Percentiles rank a stretch among this genome's conserved stretches.
Conservation (phyloP, 2,888 invertebrate species). For the Drosophila limbata region DNA sequence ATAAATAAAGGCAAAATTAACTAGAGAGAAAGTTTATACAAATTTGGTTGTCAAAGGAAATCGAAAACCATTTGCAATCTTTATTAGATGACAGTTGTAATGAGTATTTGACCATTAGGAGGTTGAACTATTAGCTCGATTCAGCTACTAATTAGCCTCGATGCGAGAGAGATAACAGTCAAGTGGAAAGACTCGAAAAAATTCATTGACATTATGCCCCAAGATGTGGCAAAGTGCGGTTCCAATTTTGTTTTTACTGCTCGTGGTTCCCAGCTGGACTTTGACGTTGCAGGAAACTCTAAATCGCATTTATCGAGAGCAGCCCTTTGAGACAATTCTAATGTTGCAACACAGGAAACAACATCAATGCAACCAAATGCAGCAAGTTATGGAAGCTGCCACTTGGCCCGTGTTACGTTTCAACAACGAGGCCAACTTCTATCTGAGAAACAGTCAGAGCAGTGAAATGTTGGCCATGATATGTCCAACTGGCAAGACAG, state of each 20-base stretch:
- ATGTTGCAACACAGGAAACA: constrained; percentile 47
- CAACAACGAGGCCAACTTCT: constrained; percentile 27
- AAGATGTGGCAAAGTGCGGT: constrained; percentile 42
- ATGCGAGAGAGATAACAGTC: constrained; percentile 10
- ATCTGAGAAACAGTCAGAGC: constrained; percentile 38
- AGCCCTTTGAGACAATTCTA: constrained; percentile 36
- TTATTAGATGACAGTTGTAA: neutral
- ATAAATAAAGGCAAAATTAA: neutral
- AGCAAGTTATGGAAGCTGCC: constrained; percentile 9
- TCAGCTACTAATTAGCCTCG: neutral
- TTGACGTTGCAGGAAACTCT: constrained; percentile 24
- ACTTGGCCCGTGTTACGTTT: constrained; percentile 43
- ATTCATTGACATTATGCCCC: constrained; percentile 20
- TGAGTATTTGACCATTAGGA: neutral
- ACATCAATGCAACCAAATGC: constrained; percentile 26
- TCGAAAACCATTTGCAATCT: neutral
- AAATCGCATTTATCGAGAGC: constrained; percentile 34
- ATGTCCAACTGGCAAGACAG: constrained; percentile 26
- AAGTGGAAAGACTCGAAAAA: neutral
- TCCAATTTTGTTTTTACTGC: constrained; percentile 18
- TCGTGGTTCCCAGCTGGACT: constrained; percentile 1
- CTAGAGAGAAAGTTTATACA: neutral
- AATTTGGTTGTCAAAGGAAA: neutral
- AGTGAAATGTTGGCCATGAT: constrained; percentile 57
- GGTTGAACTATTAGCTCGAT: neutral